Percentiles rank a stretch among this genome's conserved stretches.
Evolutionary conservation across 2,113 vertebrate species (phyloP).

Genomic region (Syngnathus scovelli): DNA sequence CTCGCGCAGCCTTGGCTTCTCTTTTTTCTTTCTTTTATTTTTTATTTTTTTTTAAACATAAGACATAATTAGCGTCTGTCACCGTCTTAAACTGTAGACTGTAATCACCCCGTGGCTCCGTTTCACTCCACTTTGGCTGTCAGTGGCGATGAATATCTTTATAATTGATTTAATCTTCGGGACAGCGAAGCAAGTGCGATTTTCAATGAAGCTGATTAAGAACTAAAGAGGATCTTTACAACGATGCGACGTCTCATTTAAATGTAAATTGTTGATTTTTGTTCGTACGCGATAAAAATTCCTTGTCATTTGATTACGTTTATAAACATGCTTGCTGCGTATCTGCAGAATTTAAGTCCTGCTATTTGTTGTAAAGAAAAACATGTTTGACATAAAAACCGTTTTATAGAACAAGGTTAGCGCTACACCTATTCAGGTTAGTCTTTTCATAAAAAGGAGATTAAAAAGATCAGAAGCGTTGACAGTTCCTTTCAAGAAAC

Average conservation of each 20-base stretch:
- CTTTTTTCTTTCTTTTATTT: neutral
- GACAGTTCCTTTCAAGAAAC: neutral
- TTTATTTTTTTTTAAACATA: neutral
- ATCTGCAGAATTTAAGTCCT: neutral
- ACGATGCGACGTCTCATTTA: neutral
- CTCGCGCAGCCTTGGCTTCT: neutral
- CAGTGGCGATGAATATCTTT: conserved; percentile 76
- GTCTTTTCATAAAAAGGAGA: neutral
- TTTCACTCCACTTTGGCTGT: conserved; percentile 74
- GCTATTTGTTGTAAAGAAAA: no score
- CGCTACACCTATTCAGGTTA: neutral
- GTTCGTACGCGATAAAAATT: neutral
- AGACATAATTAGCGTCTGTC: conserved; percentile 71
- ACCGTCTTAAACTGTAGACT: conserved; percentile 79
- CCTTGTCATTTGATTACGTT: no score
- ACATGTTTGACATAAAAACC: neutral
- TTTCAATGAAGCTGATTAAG: neutral
- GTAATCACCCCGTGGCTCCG: conserved; percentile 75
- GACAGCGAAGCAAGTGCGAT: neutral
- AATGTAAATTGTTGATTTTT: neutral
- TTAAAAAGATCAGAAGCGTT: neutral
- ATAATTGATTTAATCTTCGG: conserved; percentile 26
- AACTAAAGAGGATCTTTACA: neutral
- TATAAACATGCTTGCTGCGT: neutral
- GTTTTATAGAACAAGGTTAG: neutral